These are phyloP conservation scores for Lepidotrigona ventralis DNA, from an alignment of 1,140 invertebrate genomes.

Conservation along the genomic window DNA sequence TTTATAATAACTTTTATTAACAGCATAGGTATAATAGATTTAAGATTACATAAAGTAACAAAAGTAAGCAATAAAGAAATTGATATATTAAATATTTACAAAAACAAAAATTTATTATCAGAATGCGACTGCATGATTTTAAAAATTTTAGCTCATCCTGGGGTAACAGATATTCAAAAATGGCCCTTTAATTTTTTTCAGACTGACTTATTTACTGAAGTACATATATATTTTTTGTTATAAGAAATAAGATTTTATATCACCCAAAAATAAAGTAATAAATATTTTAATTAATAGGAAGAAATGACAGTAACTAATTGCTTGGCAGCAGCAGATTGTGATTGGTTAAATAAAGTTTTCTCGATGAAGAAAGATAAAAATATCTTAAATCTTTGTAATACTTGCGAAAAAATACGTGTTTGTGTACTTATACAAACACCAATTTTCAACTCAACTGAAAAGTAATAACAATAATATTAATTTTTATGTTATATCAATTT, in stretches of 20 bases:
- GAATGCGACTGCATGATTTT: not conserved
- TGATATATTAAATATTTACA: slow-evolving; percentile 5
- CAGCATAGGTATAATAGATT: slow-evolving; percentile 33
- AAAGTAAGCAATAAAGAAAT: slow-evolving; percentile 44
- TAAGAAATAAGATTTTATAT: not conserved
- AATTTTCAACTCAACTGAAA: slow-evolving; percentile 9
- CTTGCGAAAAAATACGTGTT: slow-evolving; percentile 34
- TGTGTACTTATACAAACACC: slow-evolving; percentile 45
- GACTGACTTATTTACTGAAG: slow-evolving; percentile 31
- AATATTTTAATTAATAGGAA: slow-evolving; percentile 30
- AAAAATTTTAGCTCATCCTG: slow-evolving; percentile 35
- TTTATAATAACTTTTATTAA: slow-evolving; percentile 5
- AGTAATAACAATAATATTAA: slow-evolving; percentile 1
- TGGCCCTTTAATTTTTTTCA: slow-evolving; percentile 56
- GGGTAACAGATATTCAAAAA: slow-evolving; percentile 31
- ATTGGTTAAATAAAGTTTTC: slow-evolving; percentile 37
- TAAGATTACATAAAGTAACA: slow-evolving; percentile 44
- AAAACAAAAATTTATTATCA: not conserved
- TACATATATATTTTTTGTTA: not conserved
- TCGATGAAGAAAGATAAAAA: not conserved
- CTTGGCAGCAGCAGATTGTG: slow-evolving; percentile 46
- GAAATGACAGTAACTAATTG: slow-evolving; percentile 55
- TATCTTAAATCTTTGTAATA: not conserved
- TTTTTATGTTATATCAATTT: slow-evolving; percentile 8
- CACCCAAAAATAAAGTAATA: not conserved